phyloP scores from a whole-genome alignment of 2,888 invertebrate species.

The Adelphocoris suturalis region DNA sequence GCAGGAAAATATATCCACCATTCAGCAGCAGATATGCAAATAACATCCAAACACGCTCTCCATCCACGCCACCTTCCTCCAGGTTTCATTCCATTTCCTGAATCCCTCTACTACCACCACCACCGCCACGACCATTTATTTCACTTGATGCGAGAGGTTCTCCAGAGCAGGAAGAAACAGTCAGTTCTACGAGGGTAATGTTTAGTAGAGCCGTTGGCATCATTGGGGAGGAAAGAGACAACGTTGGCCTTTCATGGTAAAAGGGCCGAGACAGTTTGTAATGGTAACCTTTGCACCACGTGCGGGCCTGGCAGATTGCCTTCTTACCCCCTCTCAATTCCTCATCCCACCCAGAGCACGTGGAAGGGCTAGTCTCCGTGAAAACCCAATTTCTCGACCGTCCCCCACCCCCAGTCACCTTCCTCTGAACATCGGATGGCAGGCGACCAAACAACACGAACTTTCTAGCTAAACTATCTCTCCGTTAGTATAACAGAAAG shows the following conservation, averaged over 20 bases:
- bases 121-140: background rate
- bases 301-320: slow-evolving; percentile 57
- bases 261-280: slow-evolving; percentile 52
- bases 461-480: background rate
- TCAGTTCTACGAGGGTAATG: background rate
- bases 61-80: background rate
- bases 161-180: background rate
- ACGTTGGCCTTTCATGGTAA: slow-evolving; percentile 47
- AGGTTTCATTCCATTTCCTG: slow-evolving; percentile 35
- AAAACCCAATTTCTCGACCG: slow-evolving; percentile 13
- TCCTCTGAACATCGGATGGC: background rate
- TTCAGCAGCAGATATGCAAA: background rate
- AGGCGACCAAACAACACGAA: slow-evolving; percentile 1
- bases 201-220: background rate
- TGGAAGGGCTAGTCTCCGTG: slow-evolving; percentile 6
- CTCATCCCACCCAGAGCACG: slow-evolving; percentile 24
- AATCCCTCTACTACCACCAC: background rate
- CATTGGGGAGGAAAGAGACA: slow-evolving; percentile 30
- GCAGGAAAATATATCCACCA: background rate
- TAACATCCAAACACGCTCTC: background rate
- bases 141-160: background rate
- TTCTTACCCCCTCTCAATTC: slow-evolving; percentile 42
- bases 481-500: background rate
- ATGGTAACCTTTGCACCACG: slow-evolving; percentile 58
- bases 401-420: background rate